Conservation (phyloP, 2,113 vertebrate species). For the Uropsilus gracilis region DNA sequence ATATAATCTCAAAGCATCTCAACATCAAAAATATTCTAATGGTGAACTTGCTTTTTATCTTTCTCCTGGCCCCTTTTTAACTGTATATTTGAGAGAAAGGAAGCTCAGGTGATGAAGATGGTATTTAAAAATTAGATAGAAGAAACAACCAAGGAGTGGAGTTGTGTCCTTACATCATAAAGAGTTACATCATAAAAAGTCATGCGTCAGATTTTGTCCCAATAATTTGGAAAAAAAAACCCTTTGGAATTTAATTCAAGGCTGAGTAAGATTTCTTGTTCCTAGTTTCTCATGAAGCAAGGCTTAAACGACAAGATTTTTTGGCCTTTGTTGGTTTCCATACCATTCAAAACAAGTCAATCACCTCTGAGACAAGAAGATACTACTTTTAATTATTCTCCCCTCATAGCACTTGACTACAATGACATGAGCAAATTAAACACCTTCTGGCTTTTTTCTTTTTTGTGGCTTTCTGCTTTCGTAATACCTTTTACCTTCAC, state of each 20-base stretch:
- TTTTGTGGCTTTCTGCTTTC: constrained; percentile 17
- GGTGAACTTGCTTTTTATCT: constrained; percentile 60
- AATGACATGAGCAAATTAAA: background rate
- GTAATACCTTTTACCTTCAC: background rate
- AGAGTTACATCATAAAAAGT: too few species aligned
- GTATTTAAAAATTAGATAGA: background rate
- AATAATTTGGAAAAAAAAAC: constrained; percentile 33
- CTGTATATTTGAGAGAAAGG: constrained; percentile 61
- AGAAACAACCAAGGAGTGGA: background rate
- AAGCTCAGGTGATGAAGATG: background rate
- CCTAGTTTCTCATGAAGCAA: background rate
- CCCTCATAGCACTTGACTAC: background rate
- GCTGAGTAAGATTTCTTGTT: background rate
- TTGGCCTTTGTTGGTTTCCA: background rate
- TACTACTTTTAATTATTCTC: background rate
- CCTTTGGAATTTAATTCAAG: background rate
- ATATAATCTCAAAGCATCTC: constrained; percentile 77
- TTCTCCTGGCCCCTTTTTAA: constrained; percentile 51
- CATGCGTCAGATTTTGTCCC: background rate
- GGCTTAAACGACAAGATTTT: background rate
- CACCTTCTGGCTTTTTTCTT: background rate
- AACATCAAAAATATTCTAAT: constrained; percentile 69
- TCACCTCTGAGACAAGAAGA: background rate
- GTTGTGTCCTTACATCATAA: background rate
- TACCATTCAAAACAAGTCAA: background rate